Evolutionary conservation across 2,113 vertebrate species (phyloP).

Genomic region (Nycticebus coucang): DNA sequence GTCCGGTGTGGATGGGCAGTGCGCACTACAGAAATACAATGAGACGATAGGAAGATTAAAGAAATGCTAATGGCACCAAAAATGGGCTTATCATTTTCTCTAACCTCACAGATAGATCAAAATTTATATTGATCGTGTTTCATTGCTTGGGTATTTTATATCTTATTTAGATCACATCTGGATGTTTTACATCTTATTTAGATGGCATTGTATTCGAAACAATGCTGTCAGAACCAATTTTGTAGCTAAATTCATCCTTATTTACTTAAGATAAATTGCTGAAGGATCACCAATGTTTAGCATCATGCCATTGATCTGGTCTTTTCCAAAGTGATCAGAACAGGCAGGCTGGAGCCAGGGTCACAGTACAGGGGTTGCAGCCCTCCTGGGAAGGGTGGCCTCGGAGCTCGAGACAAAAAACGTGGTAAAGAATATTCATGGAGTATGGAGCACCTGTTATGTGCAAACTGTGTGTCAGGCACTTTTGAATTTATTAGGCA

Average conservation of each 20-base stretch:
- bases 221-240: conserved; percentile 13
- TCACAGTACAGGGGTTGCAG: fast-evolving
- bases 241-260: neutral
- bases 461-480: neutral
- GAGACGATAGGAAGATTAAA: neutral
- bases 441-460: fast-evolving
- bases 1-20: fast-evolving
- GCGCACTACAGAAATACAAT: fast-evolving
- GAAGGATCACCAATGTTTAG: neutral
- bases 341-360: neutral
- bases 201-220: neutral
- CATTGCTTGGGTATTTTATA: neutral
- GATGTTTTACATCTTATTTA: neutral
- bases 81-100: neutral
- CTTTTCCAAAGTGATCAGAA: neutral
- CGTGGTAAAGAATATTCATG: fast-evolving
- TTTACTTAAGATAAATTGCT: conserved; percentile 38
- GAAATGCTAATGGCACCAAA: neutral
- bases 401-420: neutral
- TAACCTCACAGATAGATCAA: neutral
- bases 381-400: neutral
- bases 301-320: neutral
- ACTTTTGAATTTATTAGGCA: fast-evolving
- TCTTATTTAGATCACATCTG: neutral
- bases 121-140: neutral